Evolutionary conservation across 2,113 vertebrate genomes (phyloP), one percentile per base, ranked within the genome.

Genomic region (Malurus alboscapulatus): DNA sequence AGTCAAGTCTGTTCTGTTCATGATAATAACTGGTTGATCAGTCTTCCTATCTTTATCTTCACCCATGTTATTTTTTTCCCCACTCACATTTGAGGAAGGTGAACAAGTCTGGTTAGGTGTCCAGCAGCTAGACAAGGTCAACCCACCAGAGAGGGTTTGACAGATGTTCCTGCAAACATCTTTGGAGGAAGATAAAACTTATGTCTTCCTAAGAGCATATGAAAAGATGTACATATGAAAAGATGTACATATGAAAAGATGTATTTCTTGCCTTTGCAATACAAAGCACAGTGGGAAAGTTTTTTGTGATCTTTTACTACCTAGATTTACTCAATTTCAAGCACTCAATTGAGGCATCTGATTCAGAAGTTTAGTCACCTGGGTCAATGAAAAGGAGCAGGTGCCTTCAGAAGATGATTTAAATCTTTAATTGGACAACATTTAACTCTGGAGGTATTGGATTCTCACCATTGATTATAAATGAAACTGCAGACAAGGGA

Each of bases 341-440:
- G 40, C 20, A 48, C 4, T 38, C 83, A 59, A 72, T 12, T 81
- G 42, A 88, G 59, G 8, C 40, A 62, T 77, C 42, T 53, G 47
- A 76, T 13, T 81, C 66, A 66, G 29, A 63, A 76, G 4, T 54
- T 76, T 86, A 44, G 80, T 57, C 50, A 65, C 20, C 5, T 30
- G 45, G 25, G 24, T 53, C 63, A 57, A 54, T 57, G 42, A 73
- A 76, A 88, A 81, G 21, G 27, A 87, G 45, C 27, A 74, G 25
- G 30, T 73, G 32, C 17, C 29, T 91, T 91, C 68, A 88, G 38
- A 92, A 36, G 34, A 47, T 50, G 20, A 68, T 82, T 86, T 47
- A 77, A 45, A 47, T 66, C 50, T 86, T 73, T 69, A 87, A 48
- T 27, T 69, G 59, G 36, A 53, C n/a, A 65, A 80, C 40, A 61